A percentile compares a stretch with the other conserved stretches of the same genome.
phyloP scores from a whole-genome alignment of 2,113 vertebrate genomes.

The Phodopus roborovskii region DNA sequence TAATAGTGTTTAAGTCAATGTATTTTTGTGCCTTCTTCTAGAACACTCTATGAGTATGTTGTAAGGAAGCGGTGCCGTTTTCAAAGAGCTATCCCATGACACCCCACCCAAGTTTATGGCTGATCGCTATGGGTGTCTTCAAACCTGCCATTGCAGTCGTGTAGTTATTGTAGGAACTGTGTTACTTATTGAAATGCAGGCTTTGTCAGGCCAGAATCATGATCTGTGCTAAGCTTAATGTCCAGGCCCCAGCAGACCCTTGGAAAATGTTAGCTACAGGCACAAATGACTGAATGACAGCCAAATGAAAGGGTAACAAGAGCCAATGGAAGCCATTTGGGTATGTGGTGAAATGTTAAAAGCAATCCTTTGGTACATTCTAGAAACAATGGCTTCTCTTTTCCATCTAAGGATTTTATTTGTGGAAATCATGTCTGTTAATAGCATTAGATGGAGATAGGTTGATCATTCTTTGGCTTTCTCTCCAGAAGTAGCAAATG shows the following conservation, averaged over 20 bases:
- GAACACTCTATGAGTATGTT: not conserved
- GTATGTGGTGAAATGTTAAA: not conserved
- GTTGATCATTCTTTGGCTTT: constrained; percentile 17
- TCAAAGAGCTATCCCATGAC: not conserved
- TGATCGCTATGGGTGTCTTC: not conserved
- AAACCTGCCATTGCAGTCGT: not conserved
- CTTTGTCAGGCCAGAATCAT: not conserved
- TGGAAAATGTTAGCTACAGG: not conserved
- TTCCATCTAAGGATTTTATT: not conserved
- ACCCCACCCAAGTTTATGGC: not conserved
- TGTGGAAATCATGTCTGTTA: constrained; percentile 54
- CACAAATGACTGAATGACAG: not conserved
- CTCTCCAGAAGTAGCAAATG: constrained; percentile 10
- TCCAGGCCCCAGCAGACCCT: not conserved
- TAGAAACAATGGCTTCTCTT: constrained; percentile 18
- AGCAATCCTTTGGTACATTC: not conserved
- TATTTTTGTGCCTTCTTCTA: not conserved
- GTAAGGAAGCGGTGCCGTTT: not conserved
- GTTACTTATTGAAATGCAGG: not conserved
- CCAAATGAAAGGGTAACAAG: not conserved
- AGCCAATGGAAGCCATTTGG: not conserved
- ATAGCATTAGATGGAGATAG: constrained; percentile 19
- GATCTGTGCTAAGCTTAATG: not conserved
- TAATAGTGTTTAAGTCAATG: not conserved
- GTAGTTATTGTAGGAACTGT: not conserved